Percentiles rank a stretch among this genome's conserved stretches.
Conservation (phyloP, 2,113 vertebrate genomes). For the Solea solea region DNA sequence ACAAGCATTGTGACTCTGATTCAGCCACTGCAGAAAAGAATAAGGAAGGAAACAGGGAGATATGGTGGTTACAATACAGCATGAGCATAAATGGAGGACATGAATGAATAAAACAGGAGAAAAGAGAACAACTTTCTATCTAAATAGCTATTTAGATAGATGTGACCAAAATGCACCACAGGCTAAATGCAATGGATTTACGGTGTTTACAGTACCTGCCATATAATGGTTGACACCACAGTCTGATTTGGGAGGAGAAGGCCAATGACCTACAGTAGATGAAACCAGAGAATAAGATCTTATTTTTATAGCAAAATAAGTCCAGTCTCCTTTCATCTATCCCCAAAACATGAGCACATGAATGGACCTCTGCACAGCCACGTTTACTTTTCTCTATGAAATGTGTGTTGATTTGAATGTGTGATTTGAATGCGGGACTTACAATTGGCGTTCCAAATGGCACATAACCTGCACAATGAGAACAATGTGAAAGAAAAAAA, state of each 20-base stretch:
- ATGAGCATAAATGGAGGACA: neutral
- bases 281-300: conserved; percentile 68
- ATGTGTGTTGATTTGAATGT: conserved; percentile 46
- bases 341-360: conserved; percentile 41
- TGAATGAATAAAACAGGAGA: neutral
- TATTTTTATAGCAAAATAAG: conserved; percentile 68
- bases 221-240: conserved; percentile 94
- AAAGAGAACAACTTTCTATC: too few species aligned
- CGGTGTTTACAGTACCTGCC: conserved; percentile 88
- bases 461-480: conserved; percentile 89
- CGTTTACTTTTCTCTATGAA: conserved; percentile 20
- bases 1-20: conserved; percentile 98
- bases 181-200: conserved; percentile 47
- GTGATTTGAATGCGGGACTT: conserved; percentile 80
- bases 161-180: conserved; percentile 32
- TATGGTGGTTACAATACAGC: neutral
- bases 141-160: neutral
- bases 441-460: conserved; percentile 98
- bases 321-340: conserved; percentile 61
- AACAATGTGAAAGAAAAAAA: conserved; percentile 45
- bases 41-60: conserved; percentile 8
- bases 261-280: conserved; percentile 89
- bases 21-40: conserved; percentile 88
- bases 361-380: conserved; percentile 39
- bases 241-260: conserved; percentile 98